Evolutionary conservation across 1,140 invertebrate genomes (phyloP), one percentile per base, ranked within the genome.

Genomic region (Calliphora vicina): DNA sequence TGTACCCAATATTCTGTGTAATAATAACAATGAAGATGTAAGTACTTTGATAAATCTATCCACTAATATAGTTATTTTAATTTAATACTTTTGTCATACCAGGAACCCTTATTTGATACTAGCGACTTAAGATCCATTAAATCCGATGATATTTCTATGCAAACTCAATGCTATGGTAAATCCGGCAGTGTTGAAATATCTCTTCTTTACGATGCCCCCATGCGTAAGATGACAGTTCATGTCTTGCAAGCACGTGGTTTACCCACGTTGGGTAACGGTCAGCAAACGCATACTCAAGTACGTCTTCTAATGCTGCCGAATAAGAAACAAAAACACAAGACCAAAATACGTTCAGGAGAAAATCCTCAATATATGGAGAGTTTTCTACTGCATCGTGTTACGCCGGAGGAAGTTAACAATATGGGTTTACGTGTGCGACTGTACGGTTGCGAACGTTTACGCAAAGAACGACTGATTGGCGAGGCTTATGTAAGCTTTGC

Each of bases 241-340:
- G 94, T 99, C 10, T 92, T 98, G 83, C 96, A 98, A 92, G 97
- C 96, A 0, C 93, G 95, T 26, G 93, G 96, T 87, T 92, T 99
- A 86, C 95, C 97, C 72, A 91, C 93, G 86, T 91, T 94, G 91
- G 93, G 95, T 89, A 91, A 94, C 86, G 92, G 96, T 86, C 92
- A 97, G 91, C 92, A 95, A 89, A 94, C 95, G 86, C 95, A 96
- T 88, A 95, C 95, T 10, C 96, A 97, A 93, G 96, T 98, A 27
- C 93, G 97, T 50, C 91, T 98, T 82, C 93, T 98, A 35, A 91
- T 98, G 85, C 91, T 98, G 81, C 97, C 97, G 0, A 94, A 95
- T 85, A 97, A 97, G 87, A 98, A 97, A 90, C 97, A 98, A 88
- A 96, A 97, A 86, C 96, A 96, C 89, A 98, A 98, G 91, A 98